These are phyloP conservation scores for Anaspis maculata DNA, from an alignment of 2,888 invertebrate species.

Conservation along the genomic window DNA sequence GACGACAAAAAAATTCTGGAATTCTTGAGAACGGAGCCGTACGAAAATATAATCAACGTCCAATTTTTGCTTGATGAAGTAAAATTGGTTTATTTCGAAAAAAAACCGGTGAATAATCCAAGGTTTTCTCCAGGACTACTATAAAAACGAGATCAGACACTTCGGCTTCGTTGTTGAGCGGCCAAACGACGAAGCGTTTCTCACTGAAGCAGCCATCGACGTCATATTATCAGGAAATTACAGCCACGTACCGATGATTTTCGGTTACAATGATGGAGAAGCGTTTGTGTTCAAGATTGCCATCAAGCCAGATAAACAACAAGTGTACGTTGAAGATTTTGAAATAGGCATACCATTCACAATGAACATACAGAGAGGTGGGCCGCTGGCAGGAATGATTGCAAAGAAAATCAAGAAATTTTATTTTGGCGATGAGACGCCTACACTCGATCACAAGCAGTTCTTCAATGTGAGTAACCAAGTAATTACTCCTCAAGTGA, in stretches of 20 bases:
- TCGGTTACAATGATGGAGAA: slow-evolving; percentile 34
- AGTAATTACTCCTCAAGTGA: too few species aligned
- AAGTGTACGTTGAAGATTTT: slow-evolving; percentile 16
- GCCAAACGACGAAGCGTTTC: slow-evolving; percentile 25
- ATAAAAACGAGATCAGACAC: slow-evolving; percentile 9
- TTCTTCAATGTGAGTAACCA: too few species aligned
- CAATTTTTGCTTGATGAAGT: slow-evolving; percentile 10
- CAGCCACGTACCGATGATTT: slow-evolving; percentile 34
- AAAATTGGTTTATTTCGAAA: too few species aligned
- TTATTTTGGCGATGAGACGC: slow-evolving; percentile 30
- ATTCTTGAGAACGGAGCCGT: too few species aligned
- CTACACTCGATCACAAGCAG: too few species aligned
- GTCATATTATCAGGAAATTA: slow-evolving; percentile 31
- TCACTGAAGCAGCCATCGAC: slow-evolving; percentile 28
- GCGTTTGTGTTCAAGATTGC: slow-evolving; percentile 24
- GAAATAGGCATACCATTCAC: slow-evolving; percentile 22
- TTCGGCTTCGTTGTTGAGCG: slow-evolving; percentile 26
- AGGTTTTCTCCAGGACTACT: too few species aligned
- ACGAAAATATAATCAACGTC: too few species aligned
- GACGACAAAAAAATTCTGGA: too few species aligned
- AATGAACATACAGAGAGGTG: slow-evolving; percentile 24
- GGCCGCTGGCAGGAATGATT: slow-evolving; percentile 10
- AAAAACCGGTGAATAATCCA: too few species aligned
- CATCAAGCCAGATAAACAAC: too few species aligned
- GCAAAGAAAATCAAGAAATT: slow-evolving; percentile 22